A percentile compares a stretch with the other conserved stretches of the same genome.
Conservation (phyloP, 2,113 vertebrate genomes). For the Rhabdomys dilectus region DNA sequence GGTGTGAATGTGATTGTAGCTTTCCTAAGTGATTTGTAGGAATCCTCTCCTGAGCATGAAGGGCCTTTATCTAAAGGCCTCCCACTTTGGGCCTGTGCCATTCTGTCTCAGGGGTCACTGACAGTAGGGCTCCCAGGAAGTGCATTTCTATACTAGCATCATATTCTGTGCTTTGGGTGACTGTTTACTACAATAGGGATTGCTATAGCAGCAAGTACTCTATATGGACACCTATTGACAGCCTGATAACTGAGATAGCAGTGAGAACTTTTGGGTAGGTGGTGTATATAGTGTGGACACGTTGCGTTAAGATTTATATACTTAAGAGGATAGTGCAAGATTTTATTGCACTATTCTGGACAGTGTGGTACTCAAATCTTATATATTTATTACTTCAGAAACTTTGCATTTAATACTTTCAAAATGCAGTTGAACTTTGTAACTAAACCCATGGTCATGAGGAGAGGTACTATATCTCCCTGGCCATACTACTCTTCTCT, state of each 20-base stretch:
- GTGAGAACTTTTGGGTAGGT: neutral
- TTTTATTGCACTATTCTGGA: neutral
- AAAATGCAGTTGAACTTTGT: neutral
- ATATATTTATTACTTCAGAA: neutral
- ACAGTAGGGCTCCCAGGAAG: neutral
- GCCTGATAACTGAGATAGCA: neutral
- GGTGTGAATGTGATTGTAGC: neutral
- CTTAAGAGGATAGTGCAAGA: no score
- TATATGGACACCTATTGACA: neutral
- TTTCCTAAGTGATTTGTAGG: neutral
- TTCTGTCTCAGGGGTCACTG: neutral
- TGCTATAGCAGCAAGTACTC: neutral
- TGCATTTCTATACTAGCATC: neutral
- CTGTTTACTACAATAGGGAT: neutral
- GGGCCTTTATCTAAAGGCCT: neutral
- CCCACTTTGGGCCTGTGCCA: neutral
- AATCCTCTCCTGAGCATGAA: neutral
- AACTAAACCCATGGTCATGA: neutral
- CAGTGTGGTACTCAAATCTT: neutral
- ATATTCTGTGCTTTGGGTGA: neutral
- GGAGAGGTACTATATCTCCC: neutral
- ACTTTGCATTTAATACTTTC: neutral
- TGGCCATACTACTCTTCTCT: neutral
- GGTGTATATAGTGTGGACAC: neutral
- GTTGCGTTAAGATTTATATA: neutral